Evolutionary conservation across 2,888 invertebrate species (phyloP).

Genomic region (Calameuta filiformis): DNA sequence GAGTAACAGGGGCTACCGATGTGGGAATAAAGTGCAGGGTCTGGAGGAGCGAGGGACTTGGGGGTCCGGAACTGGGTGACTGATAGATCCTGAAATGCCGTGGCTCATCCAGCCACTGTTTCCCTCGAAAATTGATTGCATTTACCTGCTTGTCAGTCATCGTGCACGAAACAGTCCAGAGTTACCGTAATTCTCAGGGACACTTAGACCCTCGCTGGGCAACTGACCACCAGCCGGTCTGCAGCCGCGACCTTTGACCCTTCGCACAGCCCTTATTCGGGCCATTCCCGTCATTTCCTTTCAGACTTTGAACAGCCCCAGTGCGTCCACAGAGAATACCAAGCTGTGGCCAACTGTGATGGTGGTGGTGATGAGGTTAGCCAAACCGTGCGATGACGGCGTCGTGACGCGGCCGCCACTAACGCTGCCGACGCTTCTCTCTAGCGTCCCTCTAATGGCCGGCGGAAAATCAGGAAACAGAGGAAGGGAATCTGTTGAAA

Average conservation of each 20-base stretch:
- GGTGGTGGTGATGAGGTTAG: not conserved
- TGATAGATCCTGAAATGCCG: constrained; percentile 46
- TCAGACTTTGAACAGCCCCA: not conserved
- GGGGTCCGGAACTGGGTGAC: constrained; percentile 31
- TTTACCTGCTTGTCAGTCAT: constrained; percentile 42
- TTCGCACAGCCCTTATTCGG: not conserved
- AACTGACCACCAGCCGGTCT: no score
- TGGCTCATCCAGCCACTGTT: constrained; percentile 38
- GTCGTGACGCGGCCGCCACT: not conserved
- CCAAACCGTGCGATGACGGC: not conserved
- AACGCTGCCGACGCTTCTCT: not conserved
- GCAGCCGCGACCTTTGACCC: not conserved
- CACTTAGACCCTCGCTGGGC: not conserved
- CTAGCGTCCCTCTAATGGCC: not conserved
- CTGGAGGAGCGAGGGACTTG: constrained; percentile 12
- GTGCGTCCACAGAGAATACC: not conserved
- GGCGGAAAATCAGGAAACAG: constrained; percentile 7
- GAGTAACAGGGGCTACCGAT: not conserved
- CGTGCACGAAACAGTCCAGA: constrained; percentile 19
- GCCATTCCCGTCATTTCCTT: not conserved
- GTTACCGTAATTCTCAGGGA: not conserved
- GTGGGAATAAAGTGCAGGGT: not conserved
- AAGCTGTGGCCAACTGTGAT: not conserved
- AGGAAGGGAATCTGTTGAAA: constrained; percentile 9
- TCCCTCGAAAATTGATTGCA: constrained; percentile 47